A percentile compares a stretch with the other conserved stretches of the same genome.
These are phyloP conservation scores for Cebus imitator DNA, from an alignment of 2,113 vertebrate genomes.

Conservation along the genomic window DNA sequence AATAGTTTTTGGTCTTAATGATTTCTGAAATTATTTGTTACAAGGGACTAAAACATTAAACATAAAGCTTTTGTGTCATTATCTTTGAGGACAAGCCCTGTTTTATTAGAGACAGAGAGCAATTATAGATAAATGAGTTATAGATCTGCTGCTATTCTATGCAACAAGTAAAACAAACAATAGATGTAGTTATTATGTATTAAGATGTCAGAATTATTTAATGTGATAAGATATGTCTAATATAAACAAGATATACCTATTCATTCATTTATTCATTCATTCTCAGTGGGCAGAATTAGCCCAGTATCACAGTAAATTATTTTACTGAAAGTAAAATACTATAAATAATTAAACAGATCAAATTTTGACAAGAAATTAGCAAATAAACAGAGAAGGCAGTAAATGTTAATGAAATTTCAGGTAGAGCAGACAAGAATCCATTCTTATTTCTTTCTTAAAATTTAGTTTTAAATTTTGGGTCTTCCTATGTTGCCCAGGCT, in stretches of 20 bases:
- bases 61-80: not conserved
- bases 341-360: not conserved
- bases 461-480: too few species aligned
- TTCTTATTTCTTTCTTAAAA: not conserved
- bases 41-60: constrained; percentile 35
- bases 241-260: not conserved
- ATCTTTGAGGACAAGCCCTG: not conserved
- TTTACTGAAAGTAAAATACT: not conserved
- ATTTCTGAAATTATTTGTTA: constrained; percentile 37
- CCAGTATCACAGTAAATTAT: too few species aligned
- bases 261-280: not conserved
- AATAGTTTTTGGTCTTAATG: not conserved
- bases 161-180: not conserved
- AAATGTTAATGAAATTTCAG: not conserved
- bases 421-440: not conserved
- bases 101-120: not conserved
- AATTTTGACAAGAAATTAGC: not conserved
- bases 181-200: not conserved
- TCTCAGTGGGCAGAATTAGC: not conserved
- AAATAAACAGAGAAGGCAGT: not conserved
- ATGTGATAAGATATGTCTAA: not conserved
- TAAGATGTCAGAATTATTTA: not conserved
- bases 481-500: too few species aligned
- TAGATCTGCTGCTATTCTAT: not conserved
- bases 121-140: not conserved